Base-by-base conservation (phyloP, 2,113 vertebrate species). In the Podocnemis expansa region DNA sequence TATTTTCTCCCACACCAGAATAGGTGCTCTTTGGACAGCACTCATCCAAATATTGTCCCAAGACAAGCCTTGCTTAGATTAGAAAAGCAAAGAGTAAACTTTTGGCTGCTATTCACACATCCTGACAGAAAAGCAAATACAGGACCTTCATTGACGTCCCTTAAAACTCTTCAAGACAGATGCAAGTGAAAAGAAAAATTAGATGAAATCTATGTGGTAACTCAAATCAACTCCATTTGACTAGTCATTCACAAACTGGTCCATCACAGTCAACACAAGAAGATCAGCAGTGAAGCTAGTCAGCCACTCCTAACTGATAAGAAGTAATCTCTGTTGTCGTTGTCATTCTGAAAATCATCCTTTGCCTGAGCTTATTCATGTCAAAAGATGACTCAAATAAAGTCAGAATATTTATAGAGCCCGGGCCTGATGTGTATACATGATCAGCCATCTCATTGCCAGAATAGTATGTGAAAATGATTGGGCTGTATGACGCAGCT, bases 11-110 rank as follows among this genome's bases (percentile, higher is more conserved):
- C n/a, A n/a, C n/a, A n/a, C 25, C 38, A 58, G 82, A 70, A 80
- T 1, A 51, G 78, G 24, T 45, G 34, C 70, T 75, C 41, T 10
- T 25, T 75, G 70, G 41, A 75, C 21, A 16, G 2, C 60, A 67
- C 63, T 8, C 34, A 0, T 0, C 3, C 70, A 84, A 86, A 25
- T n/a, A 4, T 12, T 49, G 25, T n/a, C n/a, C 34, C 10, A 4
- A 2, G 22, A 10, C 27, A 75, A 78, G 25, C 25, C 13, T 43
- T 47, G 43, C 45, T 49, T 34, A 31, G 45, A 14, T 17, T 78
- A 29, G 17, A 49, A 29, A 78, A 9, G 29, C 25, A 31, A 29
- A 47, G 45, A 31, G 76, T 25, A 12, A 25, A 75, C 21, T 25
- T 43, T 41, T 41, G 41, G n/a, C 41, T 43, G 70, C 24, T 43